Evolutionary conservation across 2,113 vertebrate species (phyloP), one percentile per base, ranked within the genome.

Genomic region (Aviceda subcristata): DNA sequence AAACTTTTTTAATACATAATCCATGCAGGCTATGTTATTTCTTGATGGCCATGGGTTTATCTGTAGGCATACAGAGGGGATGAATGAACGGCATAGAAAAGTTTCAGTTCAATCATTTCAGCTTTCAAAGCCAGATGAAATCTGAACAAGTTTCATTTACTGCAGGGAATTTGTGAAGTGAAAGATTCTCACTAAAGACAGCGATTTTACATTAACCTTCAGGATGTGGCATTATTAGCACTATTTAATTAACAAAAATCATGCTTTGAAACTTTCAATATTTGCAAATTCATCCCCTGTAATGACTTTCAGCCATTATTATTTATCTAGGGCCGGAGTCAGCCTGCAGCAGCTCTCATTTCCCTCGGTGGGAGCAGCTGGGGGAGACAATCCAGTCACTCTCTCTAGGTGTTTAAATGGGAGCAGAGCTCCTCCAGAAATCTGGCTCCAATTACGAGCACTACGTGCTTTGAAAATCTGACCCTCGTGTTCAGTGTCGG

Each of bases 241-340:
- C 91, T 87, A 95, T 94, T 97, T 96, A 94, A 97, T 97, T 95
- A 97, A 93, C 60, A 86, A 92, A 96, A 96, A 66, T 90, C 55
- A 90, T 48, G 81, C 89, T 94, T 82, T 81, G 73, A 97, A 94
- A 92, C 94, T 91, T 93, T 95, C 94, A 97, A 97, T 96, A 96
- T 97, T 97, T 95, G 86, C 89, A 94, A 96, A 97, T 95, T 91
- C 77, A 82, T 32, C n/a, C 92, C 71, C 74, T 63, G 29, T 97
- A 96, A 95, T 85, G 91, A 83, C 91, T 96, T 96, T 92, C 93
- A 93, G 93, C 96, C 92, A 80, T 92, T 95, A 83, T 92, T 97
- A 96, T 97, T 97, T 97, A 92, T 94, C 87, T 66, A 94, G 77
- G 57, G 57, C 57, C 1, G 7, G 66, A 90, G 89, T 92, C 81